phyloP scores from a whole-genome alignment of 2,113 vertebrate species.

The human region GRCh38 chr1:237692501-237693000 shows the following conservation, averaged over 20 bases:
- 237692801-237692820: rapidly evolving
- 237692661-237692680: too few relatives aligned
- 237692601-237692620: too few relatives aligned
- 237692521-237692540: rapidly evolving
- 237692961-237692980: neutral
- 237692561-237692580: rapidly evolving
- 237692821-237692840: rapidly evolving
- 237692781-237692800: neutral
- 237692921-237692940: neutral
- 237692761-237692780: neutral
- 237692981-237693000: neutral
- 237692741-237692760: neutral
- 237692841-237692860: neutral
- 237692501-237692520: too few relatives aligned
- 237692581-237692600: neutral
- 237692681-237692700: too few relatives aligned
- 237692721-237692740: neutral
- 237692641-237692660: neutral
- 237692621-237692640: neutral
- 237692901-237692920: neutral
- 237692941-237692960: neutral
- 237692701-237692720: neutral
- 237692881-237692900: too few relatives aligned
- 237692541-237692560: rapidly evolving
- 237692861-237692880: too few relatives aligned